A percentile compares a stretch with the other conserved stretches of the same genome.
Conservation (phyloP, 2,888 invertebrate species). For the Pilophorus perplexus region DNA sequence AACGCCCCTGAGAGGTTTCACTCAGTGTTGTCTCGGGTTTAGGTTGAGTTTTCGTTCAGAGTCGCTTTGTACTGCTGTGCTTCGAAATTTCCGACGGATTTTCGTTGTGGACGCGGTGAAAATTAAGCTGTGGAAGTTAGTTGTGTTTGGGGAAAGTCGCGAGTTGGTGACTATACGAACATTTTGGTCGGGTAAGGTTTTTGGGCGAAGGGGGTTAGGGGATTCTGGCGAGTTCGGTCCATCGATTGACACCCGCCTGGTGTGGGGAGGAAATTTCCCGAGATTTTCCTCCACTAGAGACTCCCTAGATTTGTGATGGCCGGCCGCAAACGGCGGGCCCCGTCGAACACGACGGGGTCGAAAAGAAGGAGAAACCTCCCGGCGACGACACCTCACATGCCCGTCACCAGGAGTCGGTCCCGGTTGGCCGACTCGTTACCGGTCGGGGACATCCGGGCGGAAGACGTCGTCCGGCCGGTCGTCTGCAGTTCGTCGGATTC, state of each 20-base stretch:
- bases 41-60: neutral
- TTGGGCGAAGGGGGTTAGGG: neutral
- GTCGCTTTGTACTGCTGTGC: neutral
- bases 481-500: slow-evolving; percentile 8
- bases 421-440: neutral
- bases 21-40: slow-evolving; percentile 16
- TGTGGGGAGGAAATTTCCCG: neutral
- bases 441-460: neutral
- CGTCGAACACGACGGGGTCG: neutral
- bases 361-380: neutral
- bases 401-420: slow-evolving; percentile 3
- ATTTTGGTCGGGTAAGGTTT: neutral
- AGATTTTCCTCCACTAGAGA: neutral
- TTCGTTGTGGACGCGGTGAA: neutral
- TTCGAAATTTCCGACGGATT: neutral
- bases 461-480: neutral
- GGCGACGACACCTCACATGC: neutral
- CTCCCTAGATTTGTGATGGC: neutral
- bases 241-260: slow-evolving; percentile 10
- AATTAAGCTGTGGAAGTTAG: neutral
- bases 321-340: slow-evolving; percentile 8
- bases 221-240: neutral
- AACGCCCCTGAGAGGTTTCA: slow-evolving; percentile 26
- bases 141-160: neutral
- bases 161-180: neutral